Base-by-base conservation (phyloP, 2,888 invertebrate genomes). In the Cerastoderma edule region DNA sequence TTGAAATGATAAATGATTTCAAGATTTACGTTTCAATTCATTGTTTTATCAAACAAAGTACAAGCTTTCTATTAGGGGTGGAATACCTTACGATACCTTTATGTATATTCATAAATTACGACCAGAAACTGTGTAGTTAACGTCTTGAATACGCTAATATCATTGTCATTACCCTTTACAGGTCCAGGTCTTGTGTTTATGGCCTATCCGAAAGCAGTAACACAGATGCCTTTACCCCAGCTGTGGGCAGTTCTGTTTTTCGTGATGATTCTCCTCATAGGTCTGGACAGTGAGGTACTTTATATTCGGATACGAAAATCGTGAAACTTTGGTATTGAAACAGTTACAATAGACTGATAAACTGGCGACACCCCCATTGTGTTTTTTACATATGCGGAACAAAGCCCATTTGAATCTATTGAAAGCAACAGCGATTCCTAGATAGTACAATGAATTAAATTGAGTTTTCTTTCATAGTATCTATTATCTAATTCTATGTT, bases 141-240 rank as follows among this genome's bases (percentile, higher is more conserved):
- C 39, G 16, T 39, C 8, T 39, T 8, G 10, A 39, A 8, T 39
- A 16, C 13, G 6, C 53, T n/a, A 10, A 8, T 16, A 8, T 16
- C 10, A 13, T 16, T 16, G 44, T 44, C 13, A 13, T 16, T 8
- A n/a, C 22, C 13, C 30, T n/a, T 54, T 65, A 27, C 70, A 79
- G 79, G 79, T 56, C 79, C 79, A 0, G 79, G 79, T 13, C 48
- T 79, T 48, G 72, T 79, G 10, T 79, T 79, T 48, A 70, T 79
- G 16, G 54, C 75, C 35, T 79, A 79, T 28, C 79, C 79, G 5
- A 79, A 79, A 60, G 79, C 79, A 6, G 46, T 79, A 8, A 72
- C 75, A 19, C 72, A 79, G 67, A 72, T 79, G 75, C 75, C 79
- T 4, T n/a, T 70, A 19, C 54, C 79, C 8, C 75, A 60, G 30